Conservation (phyloP, 2,797 vertebrate genomes). For the Gila robusta region DNA sequence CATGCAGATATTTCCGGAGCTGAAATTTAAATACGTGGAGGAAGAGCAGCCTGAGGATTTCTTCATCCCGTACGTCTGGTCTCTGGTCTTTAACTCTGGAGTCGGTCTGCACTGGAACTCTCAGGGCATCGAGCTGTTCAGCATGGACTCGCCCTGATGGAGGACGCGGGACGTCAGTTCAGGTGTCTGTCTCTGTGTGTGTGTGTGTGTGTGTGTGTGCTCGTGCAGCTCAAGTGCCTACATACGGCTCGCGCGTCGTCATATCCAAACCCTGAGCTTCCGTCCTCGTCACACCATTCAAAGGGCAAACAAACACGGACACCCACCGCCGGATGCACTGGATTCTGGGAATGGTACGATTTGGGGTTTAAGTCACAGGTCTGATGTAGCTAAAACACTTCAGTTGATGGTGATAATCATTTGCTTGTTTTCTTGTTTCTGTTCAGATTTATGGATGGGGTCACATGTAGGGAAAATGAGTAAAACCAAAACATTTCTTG, state of each 20-base stretch:
- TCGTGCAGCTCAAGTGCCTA: conserved; percentile 75
- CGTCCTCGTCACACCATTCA: conserved; percentile 5
- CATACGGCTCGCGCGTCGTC: conserved; percentile 46
- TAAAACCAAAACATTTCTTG: not conserved
- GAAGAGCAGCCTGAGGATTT: conserved; percentile 98
- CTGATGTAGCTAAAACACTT: not conserved
- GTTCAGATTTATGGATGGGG: not conserved
- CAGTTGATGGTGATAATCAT: conserved; percentile 17
- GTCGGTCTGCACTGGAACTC: conserved; percentile 93
- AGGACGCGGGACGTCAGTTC: not conserved
- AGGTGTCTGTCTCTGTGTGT: not conserved
- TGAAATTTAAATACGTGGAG: conserved; percentile 98
- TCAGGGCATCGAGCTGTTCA: conserved; percentile 92
- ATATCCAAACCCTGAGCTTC: conserved; percentile 68
- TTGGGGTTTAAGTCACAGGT: not conserved
- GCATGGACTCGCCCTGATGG: conserved; percentile 92
- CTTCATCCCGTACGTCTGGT: conserved; percentile 98
- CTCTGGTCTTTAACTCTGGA: conserved; percentile 92
- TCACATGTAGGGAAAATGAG: not conserved
- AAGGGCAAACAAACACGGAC: conserved; percentile 32
- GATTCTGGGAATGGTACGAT: conserved; percentile 58
- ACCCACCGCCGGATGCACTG: conserved; percentile 59
- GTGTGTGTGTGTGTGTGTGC: conserved; percentile 20
- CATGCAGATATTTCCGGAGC: conserved; percentile 94
- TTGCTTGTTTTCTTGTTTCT: conserved; percentile 1